Evolutionary conservation across 2,113 vertebrate genomes (phyloP).

Genomic region (Elephas maximus): DNA sequence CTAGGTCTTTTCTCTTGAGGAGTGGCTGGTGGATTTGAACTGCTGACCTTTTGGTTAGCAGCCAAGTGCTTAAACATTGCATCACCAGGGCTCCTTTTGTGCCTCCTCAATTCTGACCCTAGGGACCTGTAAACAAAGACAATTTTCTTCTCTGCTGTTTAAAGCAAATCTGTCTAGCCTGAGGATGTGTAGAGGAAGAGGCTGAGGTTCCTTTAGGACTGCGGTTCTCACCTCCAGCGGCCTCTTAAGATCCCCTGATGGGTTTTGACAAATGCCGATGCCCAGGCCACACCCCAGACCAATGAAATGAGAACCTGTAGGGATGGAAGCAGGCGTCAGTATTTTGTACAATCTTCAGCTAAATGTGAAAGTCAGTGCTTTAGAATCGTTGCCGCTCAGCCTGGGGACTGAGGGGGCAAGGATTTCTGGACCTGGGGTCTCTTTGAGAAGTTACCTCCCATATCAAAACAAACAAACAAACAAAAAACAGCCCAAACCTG

Average conservation of each 20-base stretch:
- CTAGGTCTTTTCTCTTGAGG: too few relatives aligned
- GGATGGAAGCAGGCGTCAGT: background rate
- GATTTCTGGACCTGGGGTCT: background rate
- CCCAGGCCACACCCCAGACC: background rate
- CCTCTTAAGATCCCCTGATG: background rate
- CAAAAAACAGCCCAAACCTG: too few relatives aligned
- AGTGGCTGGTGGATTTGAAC: too few relatives aligned
- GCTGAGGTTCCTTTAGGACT: background rate
- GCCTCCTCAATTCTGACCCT: too few relatives aligned
- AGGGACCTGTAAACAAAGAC: background rate
- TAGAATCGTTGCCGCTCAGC: accelerated
- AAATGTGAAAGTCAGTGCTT: background rate
- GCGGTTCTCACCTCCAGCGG: too few relatives aligned
- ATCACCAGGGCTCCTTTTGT: too few relatives aligned
- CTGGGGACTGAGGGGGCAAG: background rate
- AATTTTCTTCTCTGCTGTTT: background rate
- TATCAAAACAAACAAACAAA: too few relatives aligned
- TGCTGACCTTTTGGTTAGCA: too few relatives aligned
- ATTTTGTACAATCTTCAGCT: background rate
- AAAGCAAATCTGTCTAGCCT: background rate
- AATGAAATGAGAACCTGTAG: background rate
- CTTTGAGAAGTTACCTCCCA: background rate
- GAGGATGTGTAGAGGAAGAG: background rate
- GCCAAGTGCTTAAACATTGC: too few relatives aligned
- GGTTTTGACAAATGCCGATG: background rate